These are phyloP conservation scores for Sminthurinus signatus DNA, from an alignment of 1,140 invertebrate genomes.

Conservation along the genomic window DNA sequence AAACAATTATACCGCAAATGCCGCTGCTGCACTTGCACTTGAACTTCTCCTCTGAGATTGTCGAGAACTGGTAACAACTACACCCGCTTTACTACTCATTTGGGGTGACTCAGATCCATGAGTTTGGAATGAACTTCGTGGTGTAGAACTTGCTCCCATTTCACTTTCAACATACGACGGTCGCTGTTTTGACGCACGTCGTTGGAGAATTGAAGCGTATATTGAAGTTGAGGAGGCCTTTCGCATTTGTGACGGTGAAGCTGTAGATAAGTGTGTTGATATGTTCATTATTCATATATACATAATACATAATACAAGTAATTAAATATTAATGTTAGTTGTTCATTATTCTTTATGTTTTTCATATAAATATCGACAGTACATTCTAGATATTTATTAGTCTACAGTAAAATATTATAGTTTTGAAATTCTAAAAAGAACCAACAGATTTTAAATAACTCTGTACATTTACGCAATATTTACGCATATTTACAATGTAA, in stretches of 20 bases:
- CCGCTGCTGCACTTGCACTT: slow-evolving; percentile 78
- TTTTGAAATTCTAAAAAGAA: no score
- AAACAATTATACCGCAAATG: slow-evolving; percentile 79
- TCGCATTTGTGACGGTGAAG: slow-evolving; percentile 33
- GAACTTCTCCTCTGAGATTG: slow-evolving; percentile 85
- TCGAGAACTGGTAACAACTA: slow-evolving; percentile 86
- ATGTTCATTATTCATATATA: no score
- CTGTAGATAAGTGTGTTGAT: slow-evolving; percentile 9
- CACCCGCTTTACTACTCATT: slow-evolving; percentile 63
- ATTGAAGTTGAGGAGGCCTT: slow-evolving; percentile 41
- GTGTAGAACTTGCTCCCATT: slow-evolving; percentile 29
- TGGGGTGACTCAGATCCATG: slow-evolving; percentile 39
- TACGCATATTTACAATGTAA: no score
- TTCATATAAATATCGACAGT: no score
- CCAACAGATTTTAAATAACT: no score
- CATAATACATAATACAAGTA: no score
- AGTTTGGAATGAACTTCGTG: slow-evolving; percentile 39
- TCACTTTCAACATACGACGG: slow-evolving; percentile 39
- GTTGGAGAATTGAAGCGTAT: slow-evolving; percentile 40
- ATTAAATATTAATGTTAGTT: neutral
- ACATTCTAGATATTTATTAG: no score
- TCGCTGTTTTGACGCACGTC: slow-evolving; percentile 39
- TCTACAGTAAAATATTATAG: no score
- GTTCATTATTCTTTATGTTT: no score
- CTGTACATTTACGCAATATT: no score